Evolutionary conservation across 37 sponge, comb jelly and placozoan species (phyloP).

Genomic region (Hormiphora californensis): DNA sequence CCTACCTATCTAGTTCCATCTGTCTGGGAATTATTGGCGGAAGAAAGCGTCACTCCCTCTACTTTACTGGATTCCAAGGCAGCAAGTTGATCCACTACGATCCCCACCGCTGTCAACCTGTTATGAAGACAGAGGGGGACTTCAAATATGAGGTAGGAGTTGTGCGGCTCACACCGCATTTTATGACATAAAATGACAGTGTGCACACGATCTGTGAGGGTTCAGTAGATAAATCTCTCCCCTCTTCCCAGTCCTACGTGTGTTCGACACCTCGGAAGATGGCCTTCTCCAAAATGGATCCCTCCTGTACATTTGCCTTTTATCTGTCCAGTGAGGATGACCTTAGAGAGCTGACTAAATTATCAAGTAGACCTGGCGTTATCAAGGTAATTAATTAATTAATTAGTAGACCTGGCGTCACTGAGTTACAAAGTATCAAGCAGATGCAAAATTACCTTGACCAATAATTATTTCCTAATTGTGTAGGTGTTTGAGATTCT

Average conservation of each 20-base stretch:
- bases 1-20: constrained; percentile 70
- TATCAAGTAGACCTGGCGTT: no score
- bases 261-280: constrained; percentile 76
- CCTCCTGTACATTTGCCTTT: constrained; percentile 90
- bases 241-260: constrained; percentile 69
- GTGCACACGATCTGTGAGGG: neutral
- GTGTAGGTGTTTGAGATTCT: constrained; percentile 32
- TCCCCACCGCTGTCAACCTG: constrained; percentile 83
- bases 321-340: constrained; percentile 48
- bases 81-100: constrained; percentile 84
- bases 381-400: no score
- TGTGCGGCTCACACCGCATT: neutral
- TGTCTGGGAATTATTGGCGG: constrained; percentile 96
- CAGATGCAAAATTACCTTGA: no score
- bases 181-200: neutral
- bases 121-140: constrained; percentile 39
- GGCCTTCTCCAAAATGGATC: constrained; percentile 81
- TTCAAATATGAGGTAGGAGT: neutral
- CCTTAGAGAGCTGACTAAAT: neutral
- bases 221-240: neutral
- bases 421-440: no score
- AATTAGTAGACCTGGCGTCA: no score
- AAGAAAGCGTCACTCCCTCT: constrained; percentile 87
- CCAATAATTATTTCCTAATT: no score
- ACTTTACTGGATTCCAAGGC: constrained; percentile 98